These are phyloP conservation scores for Drosophila repletoides DNA, from an alignment of 1,140 invertebrate genomes.

Conservation along the genomic window DNA sequence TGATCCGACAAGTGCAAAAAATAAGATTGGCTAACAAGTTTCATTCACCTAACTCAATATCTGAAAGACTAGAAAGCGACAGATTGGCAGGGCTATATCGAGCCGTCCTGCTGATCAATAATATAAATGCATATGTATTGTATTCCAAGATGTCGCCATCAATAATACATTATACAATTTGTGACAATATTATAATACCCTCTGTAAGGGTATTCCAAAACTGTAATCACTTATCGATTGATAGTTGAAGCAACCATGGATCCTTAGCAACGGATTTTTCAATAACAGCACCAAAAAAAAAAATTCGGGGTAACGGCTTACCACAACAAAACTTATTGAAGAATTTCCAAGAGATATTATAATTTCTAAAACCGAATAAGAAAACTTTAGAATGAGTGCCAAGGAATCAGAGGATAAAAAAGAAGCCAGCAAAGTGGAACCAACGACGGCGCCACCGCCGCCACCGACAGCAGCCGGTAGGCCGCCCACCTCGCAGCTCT, in stretches of 20 bases:
- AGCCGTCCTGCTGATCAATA: no score
- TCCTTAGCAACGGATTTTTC: background rate
- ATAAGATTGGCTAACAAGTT: no score
- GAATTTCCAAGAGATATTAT: background rate
- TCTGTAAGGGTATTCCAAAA: no score
- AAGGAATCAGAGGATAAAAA: constrained; percentile 1
- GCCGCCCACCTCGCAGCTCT: constrained; percentile 73
- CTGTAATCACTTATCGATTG: background rate
- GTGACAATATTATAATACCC: no score
- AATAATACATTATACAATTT: no score
- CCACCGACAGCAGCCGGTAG: constrained; percentile 71
- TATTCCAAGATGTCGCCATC: no score
- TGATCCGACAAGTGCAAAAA: no score
- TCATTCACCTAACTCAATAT: no score
- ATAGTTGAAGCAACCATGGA: background rate
- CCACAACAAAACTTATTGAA: constrained; percentile 16
- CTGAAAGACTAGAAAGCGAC: no score
- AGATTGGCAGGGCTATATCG: no score
- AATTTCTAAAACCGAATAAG: background rate
- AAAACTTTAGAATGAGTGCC: constrained; percentile 42
- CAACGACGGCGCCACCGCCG: constrained; percentile 39
- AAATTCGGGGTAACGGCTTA: constrained; percentile 8
- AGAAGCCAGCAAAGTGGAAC: background rate
- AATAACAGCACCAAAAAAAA: background rate
- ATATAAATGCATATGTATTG: no score